phyloP scores from a whole-genome alignment of 64 coral and sea anemone genomes.

The Platygyra sinensis region DNA sequence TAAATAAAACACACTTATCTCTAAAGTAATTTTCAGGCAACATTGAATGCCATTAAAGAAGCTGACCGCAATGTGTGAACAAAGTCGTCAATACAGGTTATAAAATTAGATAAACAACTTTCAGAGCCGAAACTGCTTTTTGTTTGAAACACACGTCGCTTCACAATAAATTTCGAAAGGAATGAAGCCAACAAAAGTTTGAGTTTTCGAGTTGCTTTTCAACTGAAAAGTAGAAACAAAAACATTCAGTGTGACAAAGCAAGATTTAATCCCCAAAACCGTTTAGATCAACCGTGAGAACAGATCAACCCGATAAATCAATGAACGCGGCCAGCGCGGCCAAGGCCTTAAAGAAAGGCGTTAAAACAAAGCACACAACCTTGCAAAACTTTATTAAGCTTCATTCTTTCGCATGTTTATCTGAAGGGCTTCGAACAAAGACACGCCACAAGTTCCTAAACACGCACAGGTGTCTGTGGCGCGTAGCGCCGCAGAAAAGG shows the following conservation, averaged over 20 bases:
- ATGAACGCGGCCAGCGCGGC: background rate
- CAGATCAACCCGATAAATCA: background rate
- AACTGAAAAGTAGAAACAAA: background rate
- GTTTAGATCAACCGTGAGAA: background rate
- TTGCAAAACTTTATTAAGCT: background rate
- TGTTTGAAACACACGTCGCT: background rate
- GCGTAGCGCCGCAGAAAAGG: background rate
- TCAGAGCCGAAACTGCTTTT: background rate
- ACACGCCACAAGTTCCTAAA: constrained; percentile 27
- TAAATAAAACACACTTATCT: background rate
- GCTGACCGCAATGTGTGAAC: background rate
- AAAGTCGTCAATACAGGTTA: background rate
- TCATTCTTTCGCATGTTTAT: constrained; percentile 37
- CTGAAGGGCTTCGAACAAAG: background rate
- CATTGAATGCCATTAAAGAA: background rate
- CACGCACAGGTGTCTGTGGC: constrained; percentile 3
- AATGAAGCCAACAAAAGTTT: too few relatives aligned
- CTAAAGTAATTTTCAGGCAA: background rate
- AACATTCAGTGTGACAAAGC: background rate
- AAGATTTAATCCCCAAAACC: background rate
- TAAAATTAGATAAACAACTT: background rate
- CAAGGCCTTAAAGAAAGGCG: background rate
- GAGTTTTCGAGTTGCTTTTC: background rate
- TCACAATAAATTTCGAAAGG: too few relatives aligned
- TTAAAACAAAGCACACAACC: constrained; percentile 21